phyloP scores from a whole-genome alignment of 2,888 invertebrate genomes.

The Caenorhabditis sp. region DNA sequence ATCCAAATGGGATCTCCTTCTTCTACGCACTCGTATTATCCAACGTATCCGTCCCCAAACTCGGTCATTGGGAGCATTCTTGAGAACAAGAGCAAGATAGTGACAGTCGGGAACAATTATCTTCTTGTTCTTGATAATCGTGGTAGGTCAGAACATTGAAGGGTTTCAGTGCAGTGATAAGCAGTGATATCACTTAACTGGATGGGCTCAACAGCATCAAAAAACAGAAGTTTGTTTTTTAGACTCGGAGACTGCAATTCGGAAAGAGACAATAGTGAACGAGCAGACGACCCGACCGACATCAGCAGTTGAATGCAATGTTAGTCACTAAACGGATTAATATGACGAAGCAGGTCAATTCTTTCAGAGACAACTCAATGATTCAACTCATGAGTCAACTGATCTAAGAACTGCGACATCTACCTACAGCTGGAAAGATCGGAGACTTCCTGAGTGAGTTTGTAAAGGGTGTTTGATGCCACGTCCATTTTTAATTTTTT shows the following conservation, averaged over 20 bases:
- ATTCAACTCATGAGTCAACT: constrained; percentile 11
- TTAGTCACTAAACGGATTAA: constrained; percentile 25
- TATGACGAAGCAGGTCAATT: constrained; percentile 7
- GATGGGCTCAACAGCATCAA: background rate
- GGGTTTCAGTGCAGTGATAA: constrained; percentile 25
- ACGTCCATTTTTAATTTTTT: constrained; percentile 26
- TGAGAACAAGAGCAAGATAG: constrained; percentile 46
- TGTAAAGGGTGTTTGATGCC: background rate
- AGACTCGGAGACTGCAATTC: constrained; percentile 29
- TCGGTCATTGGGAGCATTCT: constrained; percentile 45
- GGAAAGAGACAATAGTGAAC: constrained; percentile 28
- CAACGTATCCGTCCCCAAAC: constrained; percentile 42
- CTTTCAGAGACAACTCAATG: constrained; percentile 8
- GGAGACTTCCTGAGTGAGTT: constrained; percentile 41
- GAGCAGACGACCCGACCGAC: constrained; percentile 6
- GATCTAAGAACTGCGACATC: background rate
- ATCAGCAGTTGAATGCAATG: constrained; percentile 23
- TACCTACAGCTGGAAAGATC: background rate
- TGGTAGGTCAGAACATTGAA: constrained; percentile 22
- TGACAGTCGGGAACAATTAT: constrained; percentile 57
- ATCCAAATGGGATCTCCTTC: constrained; percentile 27
- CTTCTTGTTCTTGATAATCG: constrained; percentile 62
- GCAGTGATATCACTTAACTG: constrained; percentile 6
- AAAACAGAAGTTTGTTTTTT: constrained; percentile 17
- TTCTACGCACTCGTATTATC: constrained; percentile 23